A percentile compares a stretch with the other conserved stretches of the same genome.
These are phyloP conservation scores for Pseudobourletiella spinata DNA, from an alignment of 1,140 invertebrate species.

Conservation along the genomic window DNA sequence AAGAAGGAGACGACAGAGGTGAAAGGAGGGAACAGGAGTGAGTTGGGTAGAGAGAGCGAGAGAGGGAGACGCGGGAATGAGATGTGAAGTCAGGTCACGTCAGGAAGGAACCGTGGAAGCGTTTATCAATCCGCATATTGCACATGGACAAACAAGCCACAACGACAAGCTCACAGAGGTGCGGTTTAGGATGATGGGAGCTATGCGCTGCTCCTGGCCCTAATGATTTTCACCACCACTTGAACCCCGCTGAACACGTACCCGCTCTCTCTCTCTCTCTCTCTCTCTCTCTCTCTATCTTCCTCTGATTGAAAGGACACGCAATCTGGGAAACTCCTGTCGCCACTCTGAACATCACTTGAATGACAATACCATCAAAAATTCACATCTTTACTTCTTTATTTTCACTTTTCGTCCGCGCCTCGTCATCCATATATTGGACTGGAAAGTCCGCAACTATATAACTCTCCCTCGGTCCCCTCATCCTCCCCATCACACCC, in stretches of 20 bases:
- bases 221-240: slow-evolving; percentile 10
- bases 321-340: slow-evolving; percentile 25
- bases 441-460: no score
- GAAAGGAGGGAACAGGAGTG: background rate
- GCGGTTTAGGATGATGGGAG: slow-evolving; percentile 2
- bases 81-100: slow-evolving; percentile 35
- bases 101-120: slow-evolving; percentile 27
- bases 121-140: slow-evolving; percentile 30
- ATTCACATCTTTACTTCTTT: background rate
- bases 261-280: no score
- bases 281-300: no score
- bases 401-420: slow-evolving; percentile 4
- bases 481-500: slow-evolving; percentile 11
- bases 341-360: slow-evolving; percentile 18
- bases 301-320: slow-evolving; percentile 36
- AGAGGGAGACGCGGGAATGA: slow-evolving; percentile 1
- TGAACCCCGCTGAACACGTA: slow-evolving; percentile 22
- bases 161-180: background rate
- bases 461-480: background rate
- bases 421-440: no score
- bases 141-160: slow-evolving; percentile 27
- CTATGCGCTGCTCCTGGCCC: background rate
- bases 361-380: slow-evolving; percentile 32
- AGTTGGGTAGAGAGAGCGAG: background rate
- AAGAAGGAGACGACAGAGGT: background rate